Base-by-base conservation (phyloP, 2,113 vertebrate genomes). In the Brevimyrus niger region DNA sequence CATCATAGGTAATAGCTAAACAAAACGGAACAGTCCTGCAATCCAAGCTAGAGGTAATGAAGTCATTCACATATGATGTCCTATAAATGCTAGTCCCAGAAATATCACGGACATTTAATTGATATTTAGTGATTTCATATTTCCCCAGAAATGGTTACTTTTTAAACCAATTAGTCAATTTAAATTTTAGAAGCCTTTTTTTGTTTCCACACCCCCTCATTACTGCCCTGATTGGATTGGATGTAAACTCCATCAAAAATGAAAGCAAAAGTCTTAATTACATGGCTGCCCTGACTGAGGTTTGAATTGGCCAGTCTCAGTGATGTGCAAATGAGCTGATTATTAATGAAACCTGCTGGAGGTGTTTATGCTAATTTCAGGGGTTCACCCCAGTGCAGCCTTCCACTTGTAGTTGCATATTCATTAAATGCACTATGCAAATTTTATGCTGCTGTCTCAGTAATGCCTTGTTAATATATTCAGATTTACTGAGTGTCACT, bases 401-500 rank as follows among this genome's bases (percentile, higher is more conserved):
- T 7, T 42, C 73, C 35, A 80, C 31, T 80, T 42, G 73, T 80
- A 80, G 73, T 80, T 42, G 35, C 73, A 80, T 42, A 80, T 80
- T 80, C 73, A 80, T 80, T 80, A 80, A 76, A 80, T 80, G 73
- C 35, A 80, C 73, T 80, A 42, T 80, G 73, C 73, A 80, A 42
- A 80, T 80, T 80, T 80, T 80, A 80, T 80, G 73, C 42, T 8
- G 73, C 73, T 42, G 73, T 80, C 31, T 80, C 73, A 19, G 31
- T 80, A 80, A 80, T 80, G 73, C 35, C 73, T 80, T 42, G 73
- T 80, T 80, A 80, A 80, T 80, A 80, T 80, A 80, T 80, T 80
- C 15, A 80, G 73, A 80, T 80, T 80, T 80, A 80, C 42, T 42
- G 73, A 80, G 73, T 80, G 73, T 80, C 35, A 80, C 73, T 80